These are phyloP conservation scores for Psammodynastes pulverulentus DNA, from an alignment of 2,113 vertebrate genomes.

Conservation along the genomic window DNA sequence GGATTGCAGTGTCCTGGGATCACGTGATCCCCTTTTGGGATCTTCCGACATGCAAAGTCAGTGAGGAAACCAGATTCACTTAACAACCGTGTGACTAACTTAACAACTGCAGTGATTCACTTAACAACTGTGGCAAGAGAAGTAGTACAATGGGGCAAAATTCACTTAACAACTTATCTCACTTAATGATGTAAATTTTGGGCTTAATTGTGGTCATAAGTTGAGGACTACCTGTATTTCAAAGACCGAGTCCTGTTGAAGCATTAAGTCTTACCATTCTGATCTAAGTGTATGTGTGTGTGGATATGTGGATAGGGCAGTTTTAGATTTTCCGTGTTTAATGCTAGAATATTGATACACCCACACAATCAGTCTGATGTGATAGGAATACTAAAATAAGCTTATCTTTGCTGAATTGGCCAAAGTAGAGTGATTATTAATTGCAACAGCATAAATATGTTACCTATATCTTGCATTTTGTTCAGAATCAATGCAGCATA, in stretches of 20 bases:
- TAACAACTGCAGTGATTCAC: background rate
- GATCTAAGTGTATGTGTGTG: background rate
- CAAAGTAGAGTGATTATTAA: background rate
- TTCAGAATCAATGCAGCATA: background rate
- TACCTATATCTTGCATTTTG: background rate
- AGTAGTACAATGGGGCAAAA: background rate
- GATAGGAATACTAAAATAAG: background rate
- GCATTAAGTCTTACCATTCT: background rate
- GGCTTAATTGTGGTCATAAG: background rate
- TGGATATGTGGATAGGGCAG: background rate
- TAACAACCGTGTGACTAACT: background rate
- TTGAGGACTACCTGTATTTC: background rate
- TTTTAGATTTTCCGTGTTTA: background rate
- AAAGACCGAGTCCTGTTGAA: slow-evolving; percentile 3
- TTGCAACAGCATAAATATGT: background rate
- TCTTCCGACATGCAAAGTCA: background rate
- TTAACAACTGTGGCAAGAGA: background rate
- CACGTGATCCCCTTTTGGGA: background rate
- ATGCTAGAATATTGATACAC: background rate
- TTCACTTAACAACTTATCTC: background rate
- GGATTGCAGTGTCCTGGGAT: background rate
- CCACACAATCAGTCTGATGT: background rate
- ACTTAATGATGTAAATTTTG: background rate
- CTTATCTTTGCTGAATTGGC: background rate
- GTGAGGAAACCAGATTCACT: background rate